Evolutionary conservation across 2,113 vertebrate species (phyloP).

Genomic region (Cyrtonyx montezumae): DNA sequence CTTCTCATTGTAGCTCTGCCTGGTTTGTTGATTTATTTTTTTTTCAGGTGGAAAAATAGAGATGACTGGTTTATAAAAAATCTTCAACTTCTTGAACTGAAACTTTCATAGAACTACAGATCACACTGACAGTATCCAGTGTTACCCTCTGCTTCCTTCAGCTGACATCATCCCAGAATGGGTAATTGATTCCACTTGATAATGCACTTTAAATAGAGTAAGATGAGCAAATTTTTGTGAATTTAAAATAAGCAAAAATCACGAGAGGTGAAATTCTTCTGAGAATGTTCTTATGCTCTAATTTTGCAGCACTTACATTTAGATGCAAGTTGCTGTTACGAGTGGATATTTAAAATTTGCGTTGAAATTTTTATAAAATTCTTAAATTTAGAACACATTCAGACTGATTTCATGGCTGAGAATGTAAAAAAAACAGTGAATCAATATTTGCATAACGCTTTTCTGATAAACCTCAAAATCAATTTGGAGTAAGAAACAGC

Average conservation of each 20-base stretch:
- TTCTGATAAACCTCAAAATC: background rate
- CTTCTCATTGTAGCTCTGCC: background rate
- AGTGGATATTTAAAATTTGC: background rate
- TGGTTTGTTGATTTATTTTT: background rate
- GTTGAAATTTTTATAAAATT: background rate
- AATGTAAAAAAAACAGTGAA: background rate
- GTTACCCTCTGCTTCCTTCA: slow-evolving; percentile 1
- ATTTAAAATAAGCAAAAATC: background rate
- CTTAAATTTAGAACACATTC: background rate
- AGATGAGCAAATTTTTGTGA: background rate
- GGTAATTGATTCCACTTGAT: background rate
- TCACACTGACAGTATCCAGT: background rate
- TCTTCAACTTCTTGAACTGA: background rate
- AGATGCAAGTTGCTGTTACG: background rate
- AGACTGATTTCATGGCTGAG: background rate
- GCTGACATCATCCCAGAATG: background rate
- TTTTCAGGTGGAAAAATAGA: background rate
- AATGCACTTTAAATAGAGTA: background rate
- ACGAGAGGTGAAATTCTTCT: background rate
- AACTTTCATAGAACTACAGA: background rate
- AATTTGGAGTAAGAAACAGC: background rate
- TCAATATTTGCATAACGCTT: background rate
- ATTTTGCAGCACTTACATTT: background rate
- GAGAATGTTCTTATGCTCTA: background rate
- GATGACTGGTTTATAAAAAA: background rate